Conservation (phyloP, 2,888 invertebrate species). For the Siphlonurus alternatus region DNA sequence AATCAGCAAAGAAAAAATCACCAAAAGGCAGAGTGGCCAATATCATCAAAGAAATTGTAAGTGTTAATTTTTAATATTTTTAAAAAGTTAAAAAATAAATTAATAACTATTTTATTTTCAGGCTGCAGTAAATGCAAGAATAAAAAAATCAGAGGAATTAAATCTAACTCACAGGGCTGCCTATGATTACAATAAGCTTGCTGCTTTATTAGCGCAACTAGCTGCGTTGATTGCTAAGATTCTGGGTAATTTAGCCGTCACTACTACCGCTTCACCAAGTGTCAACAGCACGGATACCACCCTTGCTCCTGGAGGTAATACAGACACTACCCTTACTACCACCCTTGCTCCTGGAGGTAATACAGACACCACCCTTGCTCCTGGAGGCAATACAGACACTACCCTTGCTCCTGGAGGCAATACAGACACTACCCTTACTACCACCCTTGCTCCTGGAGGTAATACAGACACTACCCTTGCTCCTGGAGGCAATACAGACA, state of each 20-base stretch:
- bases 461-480: too few species aligned
- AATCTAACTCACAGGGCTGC: too few species aligned
- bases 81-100: too few species aligned
- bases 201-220: neutral
- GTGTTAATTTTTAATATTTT: too few species aligned
- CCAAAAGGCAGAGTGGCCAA: too few species aligned
- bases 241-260: neutral
- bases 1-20: too few species aligned
- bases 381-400: neutral
- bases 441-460: too few species aligned
- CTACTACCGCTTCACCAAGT: neutral
- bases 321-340: neutral
- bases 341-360: neutral
- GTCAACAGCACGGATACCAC: neutral
- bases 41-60: too few species aligned
- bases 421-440: neutral
- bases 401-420: neutral
- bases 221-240: neutral
- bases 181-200: neutral
- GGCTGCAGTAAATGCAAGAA: too few species aligned
- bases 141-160: too few species aligned
- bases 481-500: too few species aligned
- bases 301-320: neutral
- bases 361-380: neutral
- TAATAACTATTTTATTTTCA: too few species aligned